Evolutionary conservation across 2,113 vertebrate genomes (phyloP), one percentile per base, ranked within the genome.

Genomic region (Copsychus sechellarum): DNA sequence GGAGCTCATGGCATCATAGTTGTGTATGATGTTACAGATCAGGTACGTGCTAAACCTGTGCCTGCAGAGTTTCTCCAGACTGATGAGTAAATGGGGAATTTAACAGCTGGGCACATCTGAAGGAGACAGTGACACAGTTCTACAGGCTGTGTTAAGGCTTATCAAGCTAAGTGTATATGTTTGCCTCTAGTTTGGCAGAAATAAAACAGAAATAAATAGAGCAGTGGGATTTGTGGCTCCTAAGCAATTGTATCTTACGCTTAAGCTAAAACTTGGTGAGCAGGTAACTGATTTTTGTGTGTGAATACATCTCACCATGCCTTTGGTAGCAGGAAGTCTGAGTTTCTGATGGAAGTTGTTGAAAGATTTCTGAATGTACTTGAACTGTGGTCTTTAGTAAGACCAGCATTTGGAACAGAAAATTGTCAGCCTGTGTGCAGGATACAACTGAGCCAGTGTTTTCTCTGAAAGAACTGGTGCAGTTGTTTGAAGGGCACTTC

Each of bases 1-100:
- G 99, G 99, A 77, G 99, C 99, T 56, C 99, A 99, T 62, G 99
- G 99, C 96, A 99, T 99, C 98, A 99, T 99, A 80, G 99, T 99
- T 38, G 99, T 99, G 80, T 99, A 99, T 91, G 99, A 99, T 93
- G 99, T 99, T 84, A 99, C 99, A 62, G 99, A 99, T 96, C 99
- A 99, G 98, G 99, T 99, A 96, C 96, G 98, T 86, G 89, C 2
- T 45, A 28, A 70, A 43, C 62, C 47, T 86, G 3, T 31, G 40
- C 45, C 61, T 56, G 60, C 17, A 12, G 13, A 17, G 43, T 18
- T 69, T 29, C 29, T 76, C 51, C 48, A 19, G 56, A 48, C 48
- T 51, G 15, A 34, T 4, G 13, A 42, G 34, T 17, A 38, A 50
- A 58, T 2, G 6, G 19, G 60, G 47, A 42, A 36, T 71, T 38